Evolutionary conservation across 2,113 vertebrate genomes (phyloP).

Genomic region (Sialia sialis): DNA sequence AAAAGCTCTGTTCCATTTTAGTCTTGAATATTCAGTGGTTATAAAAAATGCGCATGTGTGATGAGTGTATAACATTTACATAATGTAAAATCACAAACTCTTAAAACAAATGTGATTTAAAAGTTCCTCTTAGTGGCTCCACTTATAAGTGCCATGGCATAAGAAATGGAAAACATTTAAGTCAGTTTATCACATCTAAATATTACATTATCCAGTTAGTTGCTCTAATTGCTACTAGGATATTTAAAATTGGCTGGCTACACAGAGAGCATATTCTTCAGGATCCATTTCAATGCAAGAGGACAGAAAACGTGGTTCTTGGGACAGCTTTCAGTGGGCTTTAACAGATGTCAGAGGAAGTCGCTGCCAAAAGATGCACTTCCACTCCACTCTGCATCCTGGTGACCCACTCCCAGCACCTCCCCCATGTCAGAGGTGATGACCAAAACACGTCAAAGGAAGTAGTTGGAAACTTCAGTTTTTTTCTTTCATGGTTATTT

Average conservation of each 20-base stretch:
- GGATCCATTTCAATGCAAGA: not conserved
- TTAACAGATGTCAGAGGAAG: not conserved
- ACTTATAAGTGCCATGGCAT: not conserved
- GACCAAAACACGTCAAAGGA: not conserved
- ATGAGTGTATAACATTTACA: not conserved
- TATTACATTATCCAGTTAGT: not conserved
- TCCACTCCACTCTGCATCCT: not conserved
- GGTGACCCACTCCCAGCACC: not conserved
- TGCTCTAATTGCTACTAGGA: not conserved
- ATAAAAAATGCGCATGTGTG: not conserved
- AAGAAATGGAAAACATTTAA: not conserved
- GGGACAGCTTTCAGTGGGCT: not conserved
- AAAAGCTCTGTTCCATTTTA: not conserved
- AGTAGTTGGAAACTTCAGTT: not conserved
- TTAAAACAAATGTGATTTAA: not conserved
- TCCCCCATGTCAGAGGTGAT: not conserved
- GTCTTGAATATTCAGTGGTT: not conserved
- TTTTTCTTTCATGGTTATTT: not conserved
- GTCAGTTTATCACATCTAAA: not conserved
- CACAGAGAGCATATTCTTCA: not conserved
- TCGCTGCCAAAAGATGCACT: not conserved
- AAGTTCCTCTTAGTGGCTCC: not conserved
- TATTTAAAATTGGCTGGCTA: not conserved
- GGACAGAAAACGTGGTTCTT: not conserved
- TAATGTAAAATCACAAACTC: not conserved